Evolutionary conservation across 2,888 invertebrate genomes (phyloP).

Genomic region (Boloria selene): DNA sequence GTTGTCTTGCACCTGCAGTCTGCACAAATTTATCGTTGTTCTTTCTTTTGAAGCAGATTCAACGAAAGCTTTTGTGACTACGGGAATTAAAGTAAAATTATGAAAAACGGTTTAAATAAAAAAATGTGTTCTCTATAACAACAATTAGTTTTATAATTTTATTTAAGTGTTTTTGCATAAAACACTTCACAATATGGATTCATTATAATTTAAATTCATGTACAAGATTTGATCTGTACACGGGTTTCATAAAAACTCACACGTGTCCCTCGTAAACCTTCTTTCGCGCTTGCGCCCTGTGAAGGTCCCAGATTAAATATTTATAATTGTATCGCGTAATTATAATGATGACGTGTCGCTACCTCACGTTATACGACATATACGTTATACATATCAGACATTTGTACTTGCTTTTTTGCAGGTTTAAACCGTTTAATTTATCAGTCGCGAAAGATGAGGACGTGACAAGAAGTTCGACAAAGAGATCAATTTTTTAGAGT

Average conservation of each 20-base stretch:
- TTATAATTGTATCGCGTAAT: slow-evolving; percentile 9
- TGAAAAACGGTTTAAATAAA: not conserved
- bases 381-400: too few relatives aligned
- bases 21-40: slow-evolving; percentile 11
- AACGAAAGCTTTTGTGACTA: slow-evolving; percentile 6
- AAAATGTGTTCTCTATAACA: too few relatives aligned
- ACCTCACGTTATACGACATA: not conserved
- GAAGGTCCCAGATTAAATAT: slow-evolving; percentile 8
- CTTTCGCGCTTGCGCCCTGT: slow-evolving; percentile 12
- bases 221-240: not conserved
- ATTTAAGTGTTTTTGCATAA: too few relatives aligned
- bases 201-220: slow-evolving; percentile 7
- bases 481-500: slow-evolving; percentile 10
- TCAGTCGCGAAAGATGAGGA: slow-evolving; percentile 8
- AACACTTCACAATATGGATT: not conserved
- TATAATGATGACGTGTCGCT: not conserved
- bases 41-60: slow-evolving; percentile 7
- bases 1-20: slow-evolving; percentile 12
- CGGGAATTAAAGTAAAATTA: not conserved
- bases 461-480: not conserved
- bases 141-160: too few relatives aligned
- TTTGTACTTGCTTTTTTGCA: not conserved
- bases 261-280: slow-evolving; percentile 18
- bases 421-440: not conserved
- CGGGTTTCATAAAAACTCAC: slow-evolving; percentile 12